Evolutionary conservation across 2,888 invertebrate species (phyloP).

Genomic region (Alsophila aescularia): DNA sequence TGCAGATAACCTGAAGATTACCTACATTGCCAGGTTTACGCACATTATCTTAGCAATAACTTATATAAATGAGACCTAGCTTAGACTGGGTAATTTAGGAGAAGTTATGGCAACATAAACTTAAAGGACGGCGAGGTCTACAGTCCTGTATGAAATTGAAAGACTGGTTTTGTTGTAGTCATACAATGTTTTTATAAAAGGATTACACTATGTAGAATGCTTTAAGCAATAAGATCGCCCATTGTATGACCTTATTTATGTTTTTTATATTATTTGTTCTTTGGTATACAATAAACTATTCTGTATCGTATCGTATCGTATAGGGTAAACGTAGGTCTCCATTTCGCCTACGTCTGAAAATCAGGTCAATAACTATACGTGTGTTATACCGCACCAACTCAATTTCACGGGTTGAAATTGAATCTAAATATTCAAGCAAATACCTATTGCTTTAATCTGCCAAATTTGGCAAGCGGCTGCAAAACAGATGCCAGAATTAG

Average conservation of each 20-base stretch:
- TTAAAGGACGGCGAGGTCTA: too few species aligned
- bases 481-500: constrained; percentile 17
- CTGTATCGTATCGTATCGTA: too few species aligned
- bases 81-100: too few species aligned
- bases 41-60: neutral
- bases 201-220: too few species aligned
- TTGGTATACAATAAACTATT: too few species aligned
- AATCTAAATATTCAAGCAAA: constrained; percentile 24
- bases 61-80: neutral
- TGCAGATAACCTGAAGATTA: neutral
- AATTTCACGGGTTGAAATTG: constrained; percentile 11
- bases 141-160: too few species aligned
- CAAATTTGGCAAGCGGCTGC: constrained; percentile 18
- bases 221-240: too few species aligned
- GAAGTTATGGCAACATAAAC: too few species aligned
- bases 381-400: constrained; percentile 26
- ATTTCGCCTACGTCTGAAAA: neutral
- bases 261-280: too few species aligned
- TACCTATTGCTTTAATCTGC: constrained; percentile 17
- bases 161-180: too few species aligned
- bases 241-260: too few species aligned
- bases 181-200: too few species aligned
- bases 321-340: neutral
- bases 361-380: neutral
- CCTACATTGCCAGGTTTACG: neutral